These are phyloP conservation scores for Halesus radiatus DNA, from an alignment of 1,140 invertebrate genomes.

Conservation along the genomic window DNA sequence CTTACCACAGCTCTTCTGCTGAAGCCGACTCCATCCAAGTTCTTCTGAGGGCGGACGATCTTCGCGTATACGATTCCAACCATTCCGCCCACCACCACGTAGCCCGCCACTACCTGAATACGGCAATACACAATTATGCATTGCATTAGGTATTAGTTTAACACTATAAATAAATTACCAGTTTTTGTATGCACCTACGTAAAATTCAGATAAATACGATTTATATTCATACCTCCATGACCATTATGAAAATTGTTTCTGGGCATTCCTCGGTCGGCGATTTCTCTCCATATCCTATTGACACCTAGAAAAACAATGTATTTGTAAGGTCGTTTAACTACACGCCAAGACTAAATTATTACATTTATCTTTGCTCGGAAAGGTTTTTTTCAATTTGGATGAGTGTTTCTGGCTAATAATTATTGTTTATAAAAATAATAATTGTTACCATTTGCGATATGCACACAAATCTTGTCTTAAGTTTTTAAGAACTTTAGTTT, in stretches of 20 bases:
- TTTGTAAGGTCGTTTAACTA: too few relatives aligned
- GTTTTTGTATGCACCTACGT: not conserved
- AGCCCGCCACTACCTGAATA: conserved; percentile 66
- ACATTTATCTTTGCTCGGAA: too few relatives aligned
- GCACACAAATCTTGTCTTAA: too few relatives aligned
- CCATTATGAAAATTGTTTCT: conserved; percentile 78
- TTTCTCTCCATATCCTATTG: conserved; percentile 77
- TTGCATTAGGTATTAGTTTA: too few relatives aligned
- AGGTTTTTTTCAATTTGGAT: too few relatives aligned
- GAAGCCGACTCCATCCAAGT: conserved; percentile 66
- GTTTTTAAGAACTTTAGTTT: too few relatives aligned
- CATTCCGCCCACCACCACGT: conserved; percentile 67
- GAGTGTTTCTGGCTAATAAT: too few relatives aligned
- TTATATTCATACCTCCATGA: conserved; percentile 56
- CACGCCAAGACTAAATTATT: too few relatives aligned
- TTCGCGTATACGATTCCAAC: conserved; percentile 71
- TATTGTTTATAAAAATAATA: too few relatives aligned
- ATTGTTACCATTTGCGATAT: too few relatives aligned
- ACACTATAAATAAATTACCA: too few relatives aligned
- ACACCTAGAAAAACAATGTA: conserved; percentile 54
- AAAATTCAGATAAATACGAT: too few relatives aligned
- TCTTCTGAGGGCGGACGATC: conserved; percentile 65
- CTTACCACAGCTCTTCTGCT: conserved; percentile 70
- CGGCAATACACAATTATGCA: not conserved
- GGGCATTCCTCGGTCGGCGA: conserved; percentile 85